Conservation (phyloP, 2,888 invertebrate species). For the Andrena hattorfiana region DNA sequence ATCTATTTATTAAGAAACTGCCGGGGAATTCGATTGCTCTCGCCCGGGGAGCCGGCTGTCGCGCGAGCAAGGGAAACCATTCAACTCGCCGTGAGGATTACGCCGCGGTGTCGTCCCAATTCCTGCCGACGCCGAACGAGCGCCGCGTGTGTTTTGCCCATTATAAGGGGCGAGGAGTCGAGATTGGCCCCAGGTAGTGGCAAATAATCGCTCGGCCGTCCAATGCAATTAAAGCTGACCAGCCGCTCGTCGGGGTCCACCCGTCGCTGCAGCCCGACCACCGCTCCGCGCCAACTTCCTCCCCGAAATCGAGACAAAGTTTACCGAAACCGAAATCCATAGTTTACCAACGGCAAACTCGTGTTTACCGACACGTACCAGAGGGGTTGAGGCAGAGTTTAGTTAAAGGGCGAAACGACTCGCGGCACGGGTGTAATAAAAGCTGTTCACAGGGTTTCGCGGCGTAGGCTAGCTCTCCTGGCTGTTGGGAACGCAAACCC, state of each 20-base stretch:
- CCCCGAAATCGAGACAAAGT: constrained; percentile 40
- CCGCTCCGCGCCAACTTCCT: background rate
- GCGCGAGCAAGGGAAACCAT: background rate
- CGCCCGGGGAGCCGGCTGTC: background rate
- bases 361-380: constrained; percentile 37
- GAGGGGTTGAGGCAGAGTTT: constrained; percentile 17
- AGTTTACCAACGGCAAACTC: constrained; percentile 45
- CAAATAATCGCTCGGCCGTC: background rate
- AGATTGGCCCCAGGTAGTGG: background rate
- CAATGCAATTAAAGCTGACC: constrained; percentile 27
- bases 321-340: constrained; percentile 52
- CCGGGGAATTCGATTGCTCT: background rate
- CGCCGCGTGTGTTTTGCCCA: constrained; percentile 6
- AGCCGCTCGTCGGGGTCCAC: background rate
- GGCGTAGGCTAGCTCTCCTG: background rate
- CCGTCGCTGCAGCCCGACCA: background rate
- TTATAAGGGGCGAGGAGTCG: constrained; percentile 5
- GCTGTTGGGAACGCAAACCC: too few species aligned
- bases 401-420: constrained; percentile 49
- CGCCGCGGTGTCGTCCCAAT: background rate
- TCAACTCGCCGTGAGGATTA: background rate
- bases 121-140: background rate
- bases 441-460: constrained; percentile 23
- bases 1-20: background rate
- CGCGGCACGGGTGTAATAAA: constrained; percentile 18